These are phyloP conservation scores for Mystacornis crossleyi DNA, from an alignment of 2,113 vertebrate genomes.

Conservation along the genomic window DNA sequence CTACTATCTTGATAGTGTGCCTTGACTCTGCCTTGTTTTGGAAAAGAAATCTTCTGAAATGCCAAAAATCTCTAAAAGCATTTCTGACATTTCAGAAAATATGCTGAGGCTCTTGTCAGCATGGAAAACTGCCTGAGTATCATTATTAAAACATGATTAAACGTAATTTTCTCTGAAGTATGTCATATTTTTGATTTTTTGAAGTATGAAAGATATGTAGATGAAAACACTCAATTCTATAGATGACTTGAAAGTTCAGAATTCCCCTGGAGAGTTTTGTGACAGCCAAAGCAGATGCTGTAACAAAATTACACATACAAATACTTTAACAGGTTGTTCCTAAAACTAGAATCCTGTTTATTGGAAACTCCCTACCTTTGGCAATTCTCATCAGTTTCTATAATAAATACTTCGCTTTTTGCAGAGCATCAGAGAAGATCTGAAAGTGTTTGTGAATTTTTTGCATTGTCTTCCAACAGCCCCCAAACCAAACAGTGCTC, in stretches of 20 bases:
- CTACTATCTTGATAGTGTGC: neutral
- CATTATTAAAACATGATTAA: neutral
- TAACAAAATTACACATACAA: slow-evolving; percentile 6
- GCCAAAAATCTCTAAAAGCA: slow-evolving; percentile 10
- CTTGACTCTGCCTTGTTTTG: neutral
- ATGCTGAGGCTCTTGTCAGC: neutral
- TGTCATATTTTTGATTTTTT: neutral
- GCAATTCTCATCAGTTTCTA: neutral
- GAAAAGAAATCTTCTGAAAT: neutral
- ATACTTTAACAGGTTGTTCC: slow-evolving; percentile 10
- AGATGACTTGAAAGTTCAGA: slow-evolving; percentile 38
- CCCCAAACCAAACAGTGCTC: neutral
- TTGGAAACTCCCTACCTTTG: slow-evolving; percentile 50
- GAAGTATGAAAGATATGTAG: neutral
- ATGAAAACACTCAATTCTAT: neutral
- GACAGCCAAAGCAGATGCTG: slow-evolving; percentile 44
- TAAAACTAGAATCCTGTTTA: neutral
- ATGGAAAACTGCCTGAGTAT: neutral
- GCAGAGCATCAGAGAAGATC: neutral
- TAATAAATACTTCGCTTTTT: neutral
- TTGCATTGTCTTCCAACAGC: neutral
- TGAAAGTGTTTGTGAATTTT: neutral
- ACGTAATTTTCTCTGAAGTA: neutral
- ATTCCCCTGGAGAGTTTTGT: slow-evolving; percentile 43
- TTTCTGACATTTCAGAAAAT: slow-evolving; percentile 23